A percentile compares a stretch with the other conserved stretches of the same genome.
These are phyloP conservation scores for Anhinga anhinga DNA, from an alignment of 2,113 vertebrate species.

Conservation along the genomic window DNA sequence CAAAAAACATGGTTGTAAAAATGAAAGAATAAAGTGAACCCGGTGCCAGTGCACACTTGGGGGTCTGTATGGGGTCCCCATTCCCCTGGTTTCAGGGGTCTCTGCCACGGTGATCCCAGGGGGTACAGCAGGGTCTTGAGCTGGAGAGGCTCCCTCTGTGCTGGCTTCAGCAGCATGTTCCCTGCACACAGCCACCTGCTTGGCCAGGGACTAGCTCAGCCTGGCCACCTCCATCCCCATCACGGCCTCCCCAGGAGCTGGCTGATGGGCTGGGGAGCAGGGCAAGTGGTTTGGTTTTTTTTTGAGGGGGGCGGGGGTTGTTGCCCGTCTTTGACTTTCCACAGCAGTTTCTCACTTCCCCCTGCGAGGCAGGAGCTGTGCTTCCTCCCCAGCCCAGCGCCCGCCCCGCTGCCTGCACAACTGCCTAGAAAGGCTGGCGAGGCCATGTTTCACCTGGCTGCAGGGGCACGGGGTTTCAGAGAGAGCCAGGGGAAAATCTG, in stretches of 20 bases:
- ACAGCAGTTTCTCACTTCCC: constrained; percentile 56
- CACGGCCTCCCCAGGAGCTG: fast-evolving
- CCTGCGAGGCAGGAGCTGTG: constrained; percentile 11
- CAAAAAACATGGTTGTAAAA: not conserved
- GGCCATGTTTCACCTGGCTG: not conserved
- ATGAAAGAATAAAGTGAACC: constrained; percentile 8
- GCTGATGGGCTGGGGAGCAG: not conserved
- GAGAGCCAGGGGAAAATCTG: not conserved
- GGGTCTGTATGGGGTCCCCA: not conserved
- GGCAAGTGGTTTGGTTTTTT: not conserved
- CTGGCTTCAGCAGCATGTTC: not conserved
- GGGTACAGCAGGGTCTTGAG: not conserved
- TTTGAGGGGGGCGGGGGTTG: not conserved
- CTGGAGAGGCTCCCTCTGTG: not conserved
- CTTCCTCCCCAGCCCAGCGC: not conserved
- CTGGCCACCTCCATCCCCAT: not conserved
- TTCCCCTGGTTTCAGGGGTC: not conserved
- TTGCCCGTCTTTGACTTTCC: not conserved
- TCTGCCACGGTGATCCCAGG: not conserved
- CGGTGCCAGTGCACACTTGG: not conserved
- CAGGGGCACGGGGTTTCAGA: not conserved
- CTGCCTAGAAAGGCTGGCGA: not conserved
- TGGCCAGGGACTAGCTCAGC: fast-evolving
- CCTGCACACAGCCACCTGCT: not conserved
- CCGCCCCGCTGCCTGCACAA: not conserved